A percentile compares a stretch with the other conserved stretches of the same genome.
Conservation (phyloP, 2,888 invertebrate species). For the Masnerella sp. region DNA sequence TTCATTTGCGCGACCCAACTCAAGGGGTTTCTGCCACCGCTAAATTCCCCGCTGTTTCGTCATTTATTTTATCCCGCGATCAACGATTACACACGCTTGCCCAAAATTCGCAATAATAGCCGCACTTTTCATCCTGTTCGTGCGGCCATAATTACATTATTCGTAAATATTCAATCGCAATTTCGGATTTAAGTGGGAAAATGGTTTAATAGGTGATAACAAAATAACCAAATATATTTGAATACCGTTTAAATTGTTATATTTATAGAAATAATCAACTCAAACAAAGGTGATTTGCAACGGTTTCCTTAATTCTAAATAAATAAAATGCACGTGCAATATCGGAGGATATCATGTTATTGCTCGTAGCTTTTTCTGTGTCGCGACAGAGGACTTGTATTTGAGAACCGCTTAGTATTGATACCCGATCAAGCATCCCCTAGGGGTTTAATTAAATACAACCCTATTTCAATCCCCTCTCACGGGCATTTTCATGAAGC, state of each 20-base stretch:
- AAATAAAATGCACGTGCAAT: too few relatives aligned
- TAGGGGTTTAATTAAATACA: constrained; percentile 77
- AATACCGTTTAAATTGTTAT: too few relatives aligned
- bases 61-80: constrained; percentile 4
- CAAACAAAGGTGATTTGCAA: too few relatives aligned
- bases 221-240: too few relatives aligned
- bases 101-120: constrained; percentile 9
- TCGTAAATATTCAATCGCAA: constrained; percentile 7
- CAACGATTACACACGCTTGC: background rate
- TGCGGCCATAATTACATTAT: constrained; percentile 5
- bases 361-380: constrained; percentile 15
- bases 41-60: constrained; percentile 5
- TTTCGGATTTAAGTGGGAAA: too few relatives aligned
- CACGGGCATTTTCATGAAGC: constrained; percentile 64
- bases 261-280: too few relatives aligned
- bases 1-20: constrained; percentile 32
- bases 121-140: constrained; percentile 15
- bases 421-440: constrained; percentile 76
- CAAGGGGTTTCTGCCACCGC: constrained; percentile 1
- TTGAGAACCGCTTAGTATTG: constrained; percentile 75
- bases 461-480: constrained; percentile 64
- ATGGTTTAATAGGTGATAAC: too few relatives aligned
- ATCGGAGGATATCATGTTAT: background rate
- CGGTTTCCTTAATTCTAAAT: too few relatives aligned
- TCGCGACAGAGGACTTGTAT: constrained; percentile 23